Evolutionary conservation across 2,888 invertebrate genomes (phyloP).

Genomic region (Brassicogethes aeneus): DNA sequence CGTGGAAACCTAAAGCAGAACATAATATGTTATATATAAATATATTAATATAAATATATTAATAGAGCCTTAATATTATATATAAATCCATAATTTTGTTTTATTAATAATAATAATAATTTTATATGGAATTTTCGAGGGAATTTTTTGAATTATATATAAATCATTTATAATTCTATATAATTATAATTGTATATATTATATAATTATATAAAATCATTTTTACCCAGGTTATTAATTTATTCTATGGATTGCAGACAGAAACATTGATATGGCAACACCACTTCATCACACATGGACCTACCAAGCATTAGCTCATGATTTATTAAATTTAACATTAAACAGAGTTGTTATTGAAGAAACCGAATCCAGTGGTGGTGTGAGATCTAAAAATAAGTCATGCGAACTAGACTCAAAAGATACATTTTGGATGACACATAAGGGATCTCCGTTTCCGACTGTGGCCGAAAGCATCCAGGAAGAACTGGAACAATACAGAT

Average conservation of each 20-base stretch:
- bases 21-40: too few species aligned
- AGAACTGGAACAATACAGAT: conserved; percentile 84
- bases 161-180: too few species aligned
- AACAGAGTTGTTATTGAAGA: conserved; percentile 55
- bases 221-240: neutral
- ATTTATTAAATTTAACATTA: conserved; percentile 84
- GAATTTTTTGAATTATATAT: too few species aligned
- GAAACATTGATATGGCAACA: conserved; percentile 94
- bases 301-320: conserved; percentile 96
- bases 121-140: too few species aligned
- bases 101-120: too few species aligned
- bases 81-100: too few species aligned
- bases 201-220: too few species aligned
- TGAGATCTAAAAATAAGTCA: conserved; percentile 68
- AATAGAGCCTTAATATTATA: too few species aligned
- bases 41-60: too few species aligned
- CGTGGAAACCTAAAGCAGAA: too few species aligned
- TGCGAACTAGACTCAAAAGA: conserved; percentile 88
- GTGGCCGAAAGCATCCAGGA: conserved; percentile 99
- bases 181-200: too few species aligned
- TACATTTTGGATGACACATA: conserved; percentile 88
- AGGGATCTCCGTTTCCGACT: conserved; percentile 86
- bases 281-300: conserved; percentile 99
- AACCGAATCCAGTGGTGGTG: conserved; percentile 35
- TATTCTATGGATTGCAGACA: conserved; percentile 38